Base-by-base conservation (phyloP, 2,797 vertebrate species). In the Muraenolepis orangiensis region DNA sequence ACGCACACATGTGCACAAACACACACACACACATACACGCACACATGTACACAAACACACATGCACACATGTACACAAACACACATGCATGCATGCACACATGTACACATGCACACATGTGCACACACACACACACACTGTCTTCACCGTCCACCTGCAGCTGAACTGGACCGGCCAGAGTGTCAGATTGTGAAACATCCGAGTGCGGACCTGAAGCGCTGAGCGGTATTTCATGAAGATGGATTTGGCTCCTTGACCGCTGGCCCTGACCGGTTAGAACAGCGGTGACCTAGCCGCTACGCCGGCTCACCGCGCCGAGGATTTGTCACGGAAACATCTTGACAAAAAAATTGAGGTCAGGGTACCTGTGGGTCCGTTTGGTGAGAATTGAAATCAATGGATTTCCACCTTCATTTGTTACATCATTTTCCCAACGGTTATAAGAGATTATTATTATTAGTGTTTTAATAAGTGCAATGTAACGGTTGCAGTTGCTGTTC, bases 161-260 rank as follows among this genome's bases (percentile, higher is more conserved):
- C 23, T 64, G 57, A 26, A 64, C 8, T 64, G 23, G 57, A 64
- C 79, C 77, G n/a, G 76, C 34, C 1, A 28, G 74, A 74, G 67
- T 81, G 87, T 80, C 69, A 78, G 80, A 91, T 87, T 81, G 77
- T 82, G 83, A 83, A 66, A 72, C 72, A 75, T 77, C 78, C 78
- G 51, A 57, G 1, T 16, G 36, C 11, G 74, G 42, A 31, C 31
- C 20, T 23, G n/a, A n/a, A 29, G 66, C 26, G 32, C 26, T 11
- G 31, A 32, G 6, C 64, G 36, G 30, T 31, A 68, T 40, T 51
- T 76, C 69, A 64, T 70, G 42, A 67, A 36, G 66, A 40, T 31
- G 30, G 28, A 69, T 69, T 32, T 6, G 26, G 30, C 38, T n/a
- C 46, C n/a, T 26, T 42, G 31, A 66, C 51, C 61, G 7, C 36